phyloP scores from a whole-genome alignment of 2,113 vertebrate species.

The Procavia capensis region DNA sequence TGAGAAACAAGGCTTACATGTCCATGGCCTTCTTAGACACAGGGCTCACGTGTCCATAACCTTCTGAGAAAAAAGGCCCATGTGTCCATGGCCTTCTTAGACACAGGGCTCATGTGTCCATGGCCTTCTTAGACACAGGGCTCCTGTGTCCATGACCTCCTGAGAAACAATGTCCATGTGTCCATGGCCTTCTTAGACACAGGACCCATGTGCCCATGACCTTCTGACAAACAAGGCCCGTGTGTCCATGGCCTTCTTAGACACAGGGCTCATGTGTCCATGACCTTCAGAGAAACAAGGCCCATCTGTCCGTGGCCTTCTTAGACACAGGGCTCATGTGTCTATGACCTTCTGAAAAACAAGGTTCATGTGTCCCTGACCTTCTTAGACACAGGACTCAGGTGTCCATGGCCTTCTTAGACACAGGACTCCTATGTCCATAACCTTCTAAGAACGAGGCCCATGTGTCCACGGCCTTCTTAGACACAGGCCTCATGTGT shows the following conservation, averaged over 20 bases:
- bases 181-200: background rate
- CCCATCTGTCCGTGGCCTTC: background rate
- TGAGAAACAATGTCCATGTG: background rate
- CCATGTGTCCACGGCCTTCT: background rate
- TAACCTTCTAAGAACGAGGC: no score
- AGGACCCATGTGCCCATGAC: slow-evolving; percentile 81
- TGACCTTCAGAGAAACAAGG: no score
- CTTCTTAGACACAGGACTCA: background rate
- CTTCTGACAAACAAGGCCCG: no score
- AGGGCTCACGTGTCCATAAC: no score
- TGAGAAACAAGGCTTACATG: background rate
- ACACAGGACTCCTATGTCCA: background rate
- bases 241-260: background rate
- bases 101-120: background rate
- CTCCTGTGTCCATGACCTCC: background rate
- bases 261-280: background rate
- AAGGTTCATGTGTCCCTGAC: background rate
- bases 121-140: slow-evolving; percentile 92
- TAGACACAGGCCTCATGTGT: background rate
- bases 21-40: background rate
- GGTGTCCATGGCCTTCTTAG: background rate
- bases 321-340: background rate
- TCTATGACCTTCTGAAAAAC: background rate
- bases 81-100: background rate
- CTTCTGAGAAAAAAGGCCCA: no score